Evolutionary conservation across 2,888 invertebrate genomes (phyloP).

Genomic region (Acleris cristana): DNA sequence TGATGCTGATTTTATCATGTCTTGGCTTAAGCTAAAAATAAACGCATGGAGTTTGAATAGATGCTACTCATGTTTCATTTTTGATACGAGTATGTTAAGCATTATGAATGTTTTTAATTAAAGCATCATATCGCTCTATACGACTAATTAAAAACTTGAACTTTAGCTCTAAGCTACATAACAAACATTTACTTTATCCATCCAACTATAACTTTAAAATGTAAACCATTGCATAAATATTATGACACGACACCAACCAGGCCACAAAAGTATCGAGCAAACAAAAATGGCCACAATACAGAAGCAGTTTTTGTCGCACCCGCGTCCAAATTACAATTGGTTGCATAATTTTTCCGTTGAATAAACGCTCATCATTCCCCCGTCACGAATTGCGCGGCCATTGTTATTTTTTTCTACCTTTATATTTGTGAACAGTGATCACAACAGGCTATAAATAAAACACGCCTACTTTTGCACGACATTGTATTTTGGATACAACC

Average conservation of each 20-base stretch:
- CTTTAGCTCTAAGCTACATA: no score
- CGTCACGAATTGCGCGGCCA: slow-evolving; percentile 51
- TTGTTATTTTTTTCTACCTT: slow-evolving; percentile 37
- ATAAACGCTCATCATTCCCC: slow-evolving; percentile 56
- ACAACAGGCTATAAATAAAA: slow-evolving; percentile 74
- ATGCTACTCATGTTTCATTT: neutral
- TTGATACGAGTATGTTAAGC: no score
- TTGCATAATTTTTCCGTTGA: slow-evolving; percentile 37
- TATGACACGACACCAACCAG: slow-evolving; percentile 22
- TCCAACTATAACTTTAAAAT: slow-evolving; percentile 6
- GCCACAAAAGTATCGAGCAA: slow-evolving; percentile 19
- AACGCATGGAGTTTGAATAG: neutral
- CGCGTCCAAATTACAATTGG: slow-evolving; percentile 37
- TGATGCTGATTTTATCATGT: neutral
- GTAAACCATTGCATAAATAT: slow-evolving; percentile 23
- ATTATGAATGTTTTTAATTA: no score
- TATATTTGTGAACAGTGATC: slow-evolving; percentile 66
- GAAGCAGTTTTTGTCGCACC: slow-evolving; percentile 35
- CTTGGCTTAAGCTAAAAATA: neutral
- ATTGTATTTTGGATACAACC: slow-evolving; percentile 43
- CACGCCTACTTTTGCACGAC: slow-evolving; percentile 65
- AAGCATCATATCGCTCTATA: no score
- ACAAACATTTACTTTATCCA: no score
- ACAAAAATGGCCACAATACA: slow-evolving; percentile 27
- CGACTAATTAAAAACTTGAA: no score